Conservation (phyloP, 2,888 invertebrate genomes). For the Caradrina kadenii region DNA sequence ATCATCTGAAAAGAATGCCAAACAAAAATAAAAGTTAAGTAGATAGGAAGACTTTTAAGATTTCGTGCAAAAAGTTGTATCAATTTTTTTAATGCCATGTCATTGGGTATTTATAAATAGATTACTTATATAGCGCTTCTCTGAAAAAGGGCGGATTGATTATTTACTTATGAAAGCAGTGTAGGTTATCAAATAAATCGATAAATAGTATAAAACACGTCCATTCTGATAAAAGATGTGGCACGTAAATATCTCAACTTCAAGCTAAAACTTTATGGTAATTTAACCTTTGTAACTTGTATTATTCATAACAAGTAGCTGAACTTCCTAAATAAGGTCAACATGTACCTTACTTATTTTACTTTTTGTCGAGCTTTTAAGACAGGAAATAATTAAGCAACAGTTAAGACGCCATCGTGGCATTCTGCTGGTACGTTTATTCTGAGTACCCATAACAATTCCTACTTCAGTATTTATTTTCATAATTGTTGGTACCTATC, state of each 20-base stretch:
- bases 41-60: background rate
- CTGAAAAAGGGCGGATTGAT: background rate
- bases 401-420: no score
- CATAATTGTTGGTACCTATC: no score
- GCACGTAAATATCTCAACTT: background rate
- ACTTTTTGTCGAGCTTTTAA: background rate
- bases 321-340: background rate
- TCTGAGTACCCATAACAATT: no score
- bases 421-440: no score
- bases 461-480: no score
- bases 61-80: background rate
- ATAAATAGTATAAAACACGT: no score
- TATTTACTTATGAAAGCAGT: background rate
- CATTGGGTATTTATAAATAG: background rate
- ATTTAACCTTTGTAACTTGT: background rate
- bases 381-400: background rate
- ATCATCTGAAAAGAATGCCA: slow-evolving; percentile 8
- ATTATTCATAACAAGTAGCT: background rate
- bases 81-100: background rate
- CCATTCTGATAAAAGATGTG: background rate
- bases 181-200: background rate
- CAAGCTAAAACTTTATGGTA: background rate
- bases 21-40: slow-evolving; percentile 17
- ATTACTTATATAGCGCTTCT: background rate
- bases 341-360: background rate